Percentiles rank a stretch among this genome's conserved stretches.
These are phyloP conservation scores for Apogon hyalosoma DNA, from an alignment of 2,797 vertebrate genomes.

Conservation along the genomic window DNA sequence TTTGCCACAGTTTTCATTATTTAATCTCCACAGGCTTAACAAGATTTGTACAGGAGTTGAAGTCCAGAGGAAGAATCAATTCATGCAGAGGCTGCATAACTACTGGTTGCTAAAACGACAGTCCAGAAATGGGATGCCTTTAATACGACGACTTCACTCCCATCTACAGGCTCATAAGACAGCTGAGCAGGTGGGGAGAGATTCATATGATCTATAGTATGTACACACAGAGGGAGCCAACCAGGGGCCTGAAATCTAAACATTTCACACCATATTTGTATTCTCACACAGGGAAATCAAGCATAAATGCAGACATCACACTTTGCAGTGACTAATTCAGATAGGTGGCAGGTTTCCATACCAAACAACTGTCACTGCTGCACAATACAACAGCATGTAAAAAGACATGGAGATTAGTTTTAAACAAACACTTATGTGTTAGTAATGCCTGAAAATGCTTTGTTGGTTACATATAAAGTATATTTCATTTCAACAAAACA, in stretches of 20 bases:
- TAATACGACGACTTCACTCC: conserved; percentile 95
- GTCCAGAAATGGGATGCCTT: conserved; percentile 94
- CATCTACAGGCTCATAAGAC: conserved; percentile 93
- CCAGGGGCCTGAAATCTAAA: conserved; percentile 26
- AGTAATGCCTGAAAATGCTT: background rate
- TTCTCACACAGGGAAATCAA: conserved; percentile 35
- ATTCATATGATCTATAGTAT: background rate
- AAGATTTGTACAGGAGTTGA: conserved; percentile 96
- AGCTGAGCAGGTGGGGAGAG: conserved; percentile 88
- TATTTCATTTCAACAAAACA: background rate
- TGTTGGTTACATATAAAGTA: background rate
- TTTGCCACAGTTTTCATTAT: conserved; percentile 2
- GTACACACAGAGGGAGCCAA: background rate
- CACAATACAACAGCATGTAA: background rate
- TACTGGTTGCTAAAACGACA: conserved; percentile 98
- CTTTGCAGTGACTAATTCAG: conserved; percentile 30
- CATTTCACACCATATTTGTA: conserved; percentile 29
- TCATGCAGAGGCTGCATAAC: conserved; percentile 97
- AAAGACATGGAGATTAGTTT: conserved; percentile 1
- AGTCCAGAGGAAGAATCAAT: conserved; percentile 96
- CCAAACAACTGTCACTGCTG: conserved; percentile 7
- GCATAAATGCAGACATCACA: conserved; percentile 52
- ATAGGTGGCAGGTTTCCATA: conserved; percentile 22
- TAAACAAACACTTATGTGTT: background rate
- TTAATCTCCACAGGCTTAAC: conserved; percentile 87